Evolutionary conservation across 2,888 invertebrate genomes (phyloP), one percentile per base, ranked within the genome.

Genomic region (Amorpha juglandis): DNA sequence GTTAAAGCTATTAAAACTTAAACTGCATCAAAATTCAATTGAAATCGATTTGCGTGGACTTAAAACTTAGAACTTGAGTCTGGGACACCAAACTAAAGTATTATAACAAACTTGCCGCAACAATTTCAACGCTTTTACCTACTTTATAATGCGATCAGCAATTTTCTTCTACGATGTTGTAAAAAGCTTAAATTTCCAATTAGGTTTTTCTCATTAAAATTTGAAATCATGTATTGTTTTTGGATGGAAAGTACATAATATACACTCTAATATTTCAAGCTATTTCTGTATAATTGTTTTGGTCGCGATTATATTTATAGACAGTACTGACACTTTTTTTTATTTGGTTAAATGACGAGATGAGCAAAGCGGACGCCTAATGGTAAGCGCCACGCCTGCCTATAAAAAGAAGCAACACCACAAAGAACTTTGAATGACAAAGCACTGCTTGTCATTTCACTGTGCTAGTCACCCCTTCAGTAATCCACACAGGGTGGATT

Each of bases 61-160:
- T 71, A 75, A 74, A 74, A 73, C 71, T 72, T 55, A 66, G 65
- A 58, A 68, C 68, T 64, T 50, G 67, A 74, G 71, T 71, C 68
- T 48, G 42, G 47, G 64, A 64, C 19, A 72, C 72, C 70, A 75
- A 77, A 75, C 75, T 74, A 77, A 77, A 77, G 71, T 77, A 74
- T 71, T 65, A 72, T 67, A 67, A 62, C 68, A 68, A 75, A 74
- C 74, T 58, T 3, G 42, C 19, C 12, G 68, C 71, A 69, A 69
- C 71, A 67, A 73, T 74, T 75, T 69, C 51, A 67, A 55, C 55
- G 64, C 48, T 68, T 68, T 69, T 66, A 62, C 63, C 65, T 67
- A 65, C 55, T 72, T 75, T 69, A 66, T 68, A 68, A 69, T 66
- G 63, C 63, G 73, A 69, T 72, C 71, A 72, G 71, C 74, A 68